Evolutionary conservation across 2,888 invertebrate genomes (phyloP), one percentile per base, ranked within the genome.

Genomic region (Phorcus lineatus): DNA sequence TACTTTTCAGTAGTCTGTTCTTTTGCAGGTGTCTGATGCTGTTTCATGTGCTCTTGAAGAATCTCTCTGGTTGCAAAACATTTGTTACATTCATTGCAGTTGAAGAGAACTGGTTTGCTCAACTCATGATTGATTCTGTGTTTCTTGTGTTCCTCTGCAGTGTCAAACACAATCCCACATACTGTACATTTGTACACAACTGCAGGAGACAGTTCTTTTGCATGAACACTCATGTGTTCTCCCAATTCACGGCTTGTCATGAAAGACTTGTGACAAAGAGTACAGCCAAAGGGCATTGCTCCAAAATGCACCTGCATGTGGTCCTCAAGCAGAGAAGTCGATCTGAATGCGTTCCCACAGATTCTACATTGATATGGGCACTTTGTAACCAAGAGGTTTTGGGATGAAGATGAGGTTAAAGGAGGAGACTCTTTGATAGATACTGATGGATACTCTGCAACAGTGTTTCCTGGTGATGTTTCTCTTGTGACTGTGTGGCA

Each of bases 221-320:
- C 11, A 70, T 70, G 70, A 36, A 70, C 40, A 28, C 19, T 40
- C 17, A 19, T 70, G 17, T 70, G 70, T 11, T 70, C 70, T 7
- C 40, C 70, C 4, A 70, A 40, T 36, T 70, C 70, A 9, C 19
- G 28, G 40, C 19, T 40, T 2, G 40, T 70, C 70, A 70, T 70
- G 70, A n/a, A 70, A 13, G 70, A 70, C 70, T 36, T 13, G 3
- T 22, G 70, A 40, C 70, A 70, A 3, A 70, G 16, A 13, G 11
- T 70, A 36, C 70, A 70, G 36, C 70, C 70, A 40, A 70, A 70
- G 31, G 70, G 70, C 70, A 36, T 70, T 31, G 70, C 11, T 24
- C 70, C 70, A 70, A 70, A 70, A 40, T 70, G 70, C 1, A 36
- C 70, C 11, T 36, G 70, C 70, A 70, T 70, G 40, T 70, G 70